These are phyloP conservation scores for Coreoperca whiteheadi DNA, from an alignment of 2,113 vertebrate species.

Conservation along the genomic window DNA sequence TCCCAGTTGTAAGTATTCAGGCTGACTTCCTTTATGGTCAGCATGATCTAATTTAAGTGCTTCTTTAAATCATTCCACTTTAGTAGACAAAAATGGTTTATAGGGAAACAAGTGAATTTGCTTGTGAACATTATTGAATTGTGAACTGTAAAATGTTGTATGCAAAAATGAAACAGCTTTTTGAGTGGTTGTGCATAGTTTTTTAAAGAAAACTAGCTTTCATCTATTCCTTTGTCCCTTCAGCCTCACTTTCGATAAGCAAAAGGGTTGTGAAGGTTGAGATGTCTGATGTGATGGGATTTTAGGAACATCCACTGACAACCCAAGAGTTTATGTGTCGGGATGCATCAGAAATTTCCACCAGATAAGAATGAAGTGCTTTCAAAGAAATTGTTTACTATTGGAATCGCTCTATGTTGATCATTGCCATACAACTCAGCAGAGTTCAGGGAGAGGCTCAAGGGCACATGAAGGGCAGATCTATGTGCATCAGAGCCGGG, in stretches of 20 bases:
- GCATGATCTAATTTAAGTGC: not conserved
- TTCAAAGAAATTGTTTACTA: slow-evolving; percentile 56
- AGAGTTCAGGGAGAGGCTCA: slow-evolving; percentile 64
- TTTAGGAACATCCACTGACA: slow-evolving; percentile 32
- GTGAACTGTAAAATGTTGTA: not conserved
- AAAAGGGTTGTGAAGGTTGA: slow-evolving; percentile 57
- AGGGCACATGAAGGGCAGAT: slow-evolving; percentile 74
- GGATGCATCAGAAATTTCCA: slow-evolving; percentile 36
- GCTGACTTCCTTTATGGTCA: slow-evolving; percentile 36
- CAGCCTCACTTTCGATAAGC: slow-evolving; percentile 37
- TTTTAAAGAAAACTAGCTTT: slow-evolving; percentile 25
- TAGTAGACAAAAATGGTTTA: not conserved
- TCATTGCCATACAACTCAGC: slow-evolving; percentile 33
- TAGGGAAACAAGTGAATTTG: not conserved
- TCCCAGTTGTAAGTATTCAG: slow-evolving; percentile 47
- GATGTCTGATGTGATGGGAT: slow-evolving; percentile 56
- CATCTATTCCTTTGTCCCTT: slow-evolving; percentile 41
- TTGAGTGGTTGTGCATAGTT: not conserved
- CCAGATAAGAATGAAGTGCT: slow-evolving; percentile 57
- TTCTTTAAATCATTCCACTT: slow-evolving; percentile 23
- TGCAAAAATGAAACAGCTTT: slow-evolving; percentile 2
- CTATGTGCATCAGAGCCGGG: slow-evolving; percentile 46
- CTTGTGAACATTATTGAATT: slow-evolving; percentile 7
- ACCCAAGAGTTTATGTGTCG: slow-evolving; percentile 46
- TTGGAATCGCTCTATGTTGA: slow-evolving; percentile 53